phyloP scores from a whole-genome alignment of 2,888 invertebrate species.

The Lydus trimaculatus region DNA sequence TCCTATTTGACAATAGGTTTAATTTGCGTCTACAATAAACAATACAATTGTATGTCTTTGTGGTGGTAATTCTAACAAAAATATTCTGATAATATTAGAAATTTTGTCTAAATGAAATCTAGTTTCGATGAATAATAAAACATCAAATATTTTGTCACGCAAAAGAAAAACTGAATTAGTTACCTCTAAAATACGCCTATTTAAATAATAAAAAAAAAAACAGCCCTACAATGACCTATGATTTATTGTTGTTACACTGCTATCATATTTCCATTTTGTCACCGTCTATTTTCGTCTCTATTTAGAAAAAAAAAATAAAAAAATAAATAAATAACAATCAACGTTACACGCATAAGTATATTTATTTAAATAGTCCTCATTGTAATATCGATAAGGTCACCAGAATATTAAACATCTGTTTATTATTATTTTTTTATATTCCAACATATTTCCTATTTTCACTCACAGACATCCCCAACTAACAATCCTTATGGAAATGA shows the following conservation, averaged over 20 bases:
- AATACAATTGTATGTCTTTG: too few relatives aligned
- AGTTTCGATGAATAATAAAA: neutral
- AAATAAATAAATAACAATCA: constrained; percentile 17
- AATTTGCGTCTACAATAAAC: neutral
- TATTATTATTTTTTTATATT: neutral
- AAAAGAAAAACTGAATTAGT: neutral
- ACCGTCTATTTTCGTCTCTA: constrained; percentile 8
- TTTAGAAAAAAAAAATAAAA: neutral
- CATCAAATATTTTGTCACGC: neutral
- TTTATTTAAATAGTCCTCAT: constrained; percentile 24
- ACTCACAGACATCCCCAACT: neutral
- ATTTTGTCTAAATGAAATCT: neutral
- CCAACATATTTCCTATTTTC: neutral
- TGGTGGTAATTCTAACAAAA: too few relatives aligned
- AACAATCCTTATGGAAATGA: neutral
- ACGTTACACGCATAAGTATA: constrained; percentile 25
- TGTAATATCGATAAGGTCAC: constrained; percentile 27
- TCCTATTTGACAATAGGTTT: neutral
- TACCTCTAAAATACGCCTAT: neutral
- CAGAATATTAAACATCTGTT: constrained; percentile 14
- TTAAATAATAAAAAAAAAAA: neutral
- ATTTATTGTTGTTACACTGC: neutral
- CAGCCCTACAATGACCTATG: neutral
- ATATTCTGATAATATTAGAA: neutral
- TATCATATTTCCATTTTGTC: constrained; percentile 14